Conservation (phyloP, 2,888 invertebrate genomes). For the Synanthedon andrenaeformis region DNA sequence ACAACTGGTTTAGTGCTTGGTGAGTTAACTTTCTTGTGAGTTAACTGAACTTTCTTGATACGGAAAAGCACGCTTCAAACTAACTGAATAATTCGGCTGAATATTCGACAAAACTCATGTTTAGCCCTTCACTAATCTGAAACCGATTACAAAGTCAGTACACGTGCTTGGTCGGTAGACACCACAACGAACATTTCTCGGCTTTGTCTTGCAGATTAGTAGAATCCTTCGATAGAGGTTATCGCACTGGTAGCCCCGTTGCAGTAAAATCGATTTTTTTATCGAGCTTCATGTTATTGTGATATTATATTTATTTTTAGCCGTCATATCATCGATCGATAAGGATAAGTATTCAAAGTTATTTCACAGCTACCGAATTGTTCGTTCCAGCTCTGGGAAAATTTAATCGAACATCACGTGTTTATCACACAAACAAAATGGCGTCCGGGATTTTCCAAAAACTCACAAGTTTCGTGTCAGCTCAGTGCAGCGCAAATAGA, state of each 20-base stretch:
- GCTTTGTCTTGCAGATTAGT: slow-evolving; percentile 49
- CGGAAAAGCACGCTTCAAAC: too few relatives aligned
- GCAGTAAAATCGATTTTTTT: slow-evolving; percentile 42
- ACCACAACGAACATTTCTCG: slow-evolving; percentile 29
- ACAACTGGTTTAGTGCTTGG: too few relatives aligned
- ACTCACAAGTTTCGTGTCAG: slow-evolving; percentile 39
- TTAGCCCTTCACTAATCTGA: slow-evolving; percentile 1
- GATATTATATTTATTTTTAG: slow-evolving; percentile 49
- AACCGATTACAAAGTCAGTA: slow-evolving; percentile 34
- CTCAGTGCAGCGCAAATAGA: slow-evolving; percentile 51
- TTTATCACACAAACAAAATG: slow-evolving; percentile 31
- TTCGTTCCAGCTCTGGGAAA: background rate
- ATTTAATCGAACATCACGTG: slow-evolving; percentile 16
- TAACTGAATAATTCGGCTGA: too few relatives aligned
- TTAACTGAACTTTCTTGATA: too few relatives aligned
- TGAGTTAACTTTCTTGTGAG: too few relatives aligned
- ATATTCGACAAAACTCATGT: too few relatives aligned
- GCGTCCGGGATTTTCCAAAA: slow-evolving; percentile 28
- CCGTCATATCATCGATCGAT: slow-evolving; percentile 35
- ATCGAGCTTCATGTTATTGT: slow-evolving; percentile 29
- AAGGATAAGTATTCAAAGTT: slow-evolving; percentile 17
- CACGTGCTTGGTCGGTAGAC: slow-evolving; percentile 33
- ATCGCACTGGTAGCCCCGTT: slow-evolving; percentile 50
- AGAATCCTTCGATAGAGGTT: slow-evolving; percentile 40
- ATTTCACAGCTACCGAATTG: background rate